Conservation (phyloP, 1,140 invertebrate species). For the Brachionus plicatilis region DNA sequence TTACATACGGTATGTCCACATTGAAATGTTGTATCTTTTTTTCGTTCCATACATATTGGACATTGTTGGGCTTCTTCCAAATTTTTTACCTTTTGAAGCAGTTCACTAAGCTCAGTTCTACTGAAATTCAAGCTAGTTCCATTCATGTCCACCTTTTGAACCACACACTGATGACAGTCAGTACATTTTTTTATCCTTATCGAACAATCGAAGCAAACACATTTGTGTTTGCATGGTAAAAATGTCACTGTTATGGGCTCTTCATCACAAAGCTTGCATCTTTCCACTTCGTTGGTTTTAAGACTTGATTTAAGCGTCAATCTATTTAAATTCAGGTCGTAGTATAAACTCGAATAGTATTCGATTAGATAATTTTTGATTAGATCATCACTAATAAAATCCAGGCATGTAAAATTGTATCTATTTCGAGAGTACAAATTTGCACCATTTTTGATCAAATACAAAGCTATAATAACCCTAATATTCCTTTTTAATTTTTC, state of each 20-base stretch:
- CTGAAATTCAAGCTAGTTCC: constrained; percentile 14
- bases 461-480: neutral
- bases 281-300: neutral
- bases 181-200: constrained; percentile 74
- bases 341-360: neutral
- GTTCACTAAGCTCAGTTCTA: neutral
- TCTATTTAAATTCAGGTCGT: neutral
- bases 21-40: constrained; percentile 74
- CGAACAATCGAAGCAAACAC: constrained; percentile 71
- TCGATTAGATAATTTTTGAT: neutral
- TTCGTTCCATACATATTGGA: constrained; percentile 62
- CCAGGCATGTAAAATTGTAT: neutral
- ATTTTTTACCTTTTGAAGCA: constrained; percentile 67
- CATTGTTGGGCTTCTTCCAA: constrained; percentile 77
- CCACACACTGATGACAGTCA: constrained; percentile 63
- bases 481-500: constrained; percentile 4
- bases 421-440: constrained; percentile 14
- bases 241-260: constrained; percentile 62
- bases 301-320: neutral
- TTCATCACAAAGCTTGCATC: constrained; percentile 71
- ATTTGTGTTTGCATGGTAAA: constrained; percentile 69
- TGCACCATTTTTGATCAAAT: constrained; percentile 37
- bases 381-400: constrained; percentile 9
- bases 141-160: neutral
- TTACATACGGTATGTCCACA: constrained; percentile 82